These are phyloP conservation scores for Agonopterix alstromeriana DNA, from an alignment of 2,888 invertebrate species.

Conservation along the genomic window DNA sequence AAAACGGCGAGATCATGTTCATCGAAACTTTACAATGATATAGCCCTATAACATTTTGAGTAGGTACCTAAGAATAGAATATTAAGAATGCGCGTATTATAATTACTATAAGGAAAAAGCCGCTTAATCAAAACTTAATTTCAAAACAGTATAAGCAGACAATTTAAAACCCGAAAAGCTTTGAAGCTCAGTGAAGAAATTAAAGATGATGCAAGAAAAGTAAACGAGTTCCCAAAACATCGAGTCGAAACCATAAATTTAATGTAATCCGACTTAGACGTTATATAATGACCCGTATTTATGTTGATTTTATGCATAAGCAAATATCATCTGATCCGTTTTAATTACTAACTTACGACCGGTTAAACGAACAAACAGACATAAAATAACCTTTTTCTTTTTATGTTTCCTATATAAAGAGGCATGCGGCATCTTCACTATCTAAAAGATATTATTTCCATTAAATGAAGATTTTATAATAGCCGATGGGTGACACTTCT, in stretches of 20 bases:
- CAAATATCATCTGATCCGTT: constrained; percentile 46
- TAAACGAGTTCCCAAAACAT: too few relatives aligned
- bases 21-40: too few relatives aligned
- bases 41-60: too few relatives aligned
- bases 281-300: constrained; percentile 40
- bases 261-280: constrained; percentile 12
- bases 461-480: not conserved
- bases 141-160: too few relatives aligned
- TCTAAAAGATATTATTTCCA: not conserved
- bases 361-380: constrained; percentile 32
- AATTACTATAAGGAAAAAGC: too few relatives aligned
- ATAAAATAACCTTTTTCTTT: constrained; percentile 22
- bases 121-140: too few relatives aligned
- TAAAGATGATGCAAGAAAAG: too few relatives aligned
- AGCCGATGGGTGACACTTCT: not conserved
- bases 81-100: too few relatives aligned
- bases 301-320: constrained; percentile 56
- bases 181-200: too few relatives aligned
- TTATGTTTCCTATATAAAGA: constrained; percentile 17
- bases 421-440: constrained; percentile 4
- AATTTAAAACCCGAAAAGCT: too few relatives aligned
- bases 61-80: too few relatives aligned
- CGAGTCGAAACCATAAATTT: constrained; percentile 16
- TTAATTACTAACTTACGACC: constrained; percentile 45
- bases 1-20: too few relatives aligned